Evolutionary conservation across 2,113 vertebrate species (phyloP), one percentile per base, ranked within the genome.

Genomic region (Lasiurus cinereus): DNA sequence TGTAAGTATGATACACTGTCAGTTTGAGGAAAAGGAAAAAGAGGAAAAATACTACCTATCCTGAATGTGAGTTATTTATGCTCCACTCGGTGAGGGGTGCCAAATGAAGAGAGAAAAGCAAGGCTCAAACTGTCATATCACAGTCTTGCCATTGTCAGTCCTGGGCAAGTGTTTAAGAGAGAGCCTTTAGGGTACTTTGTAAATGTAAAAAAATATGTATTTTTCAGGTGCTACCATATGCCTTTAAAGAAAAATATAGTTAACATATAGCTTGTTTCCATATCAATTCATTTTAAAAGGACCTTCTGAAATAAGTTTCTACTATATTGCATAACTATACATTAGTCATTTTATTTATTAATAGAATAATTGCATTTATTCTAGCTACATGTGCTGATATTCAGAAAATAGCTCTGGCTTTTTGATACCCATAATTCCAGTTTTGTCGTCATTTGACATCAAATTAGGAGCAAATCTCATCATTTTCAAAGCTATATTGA

Each of bases 361-460:
- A 86, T 43, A 84, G 50, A 84, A 92, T 66, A n/a, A 69, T 56
- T 90, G 8, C 4, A 84, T 48, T 31, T 80, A 16, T 21, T 88
- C n/a, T 62, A n/a, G 52, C 48, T 54, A 43, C 8, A 66, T 62
- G 22, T 36, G 48, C 69, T 88, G n/a, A 79, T 43, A 80, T 5
- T 89, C 6, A 86, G n/a, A 88, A 94, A 93, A 74, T 0, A 76
- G 5, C 9, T 87, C 8, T 91, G 15, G 46, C n/a, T 79, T 87
- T 80, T 64, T 36, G 33, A 89, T 78, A 2, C 21, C 24, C 74
- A 46, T 62, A 69, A 79, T 90, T 77, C 54, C 64, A 66, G 70
- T 46, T 46, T 85, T 94, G 1, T 67, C 82, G 92, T 95, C 54
- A 93, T 74, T 91, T 52, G 50, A 76, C 56, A 78, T 93, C 83